phyloP scores from a whole-genome alignment of 2,888 invertebrate species.

The Andrena chrysosceles region DNA sequence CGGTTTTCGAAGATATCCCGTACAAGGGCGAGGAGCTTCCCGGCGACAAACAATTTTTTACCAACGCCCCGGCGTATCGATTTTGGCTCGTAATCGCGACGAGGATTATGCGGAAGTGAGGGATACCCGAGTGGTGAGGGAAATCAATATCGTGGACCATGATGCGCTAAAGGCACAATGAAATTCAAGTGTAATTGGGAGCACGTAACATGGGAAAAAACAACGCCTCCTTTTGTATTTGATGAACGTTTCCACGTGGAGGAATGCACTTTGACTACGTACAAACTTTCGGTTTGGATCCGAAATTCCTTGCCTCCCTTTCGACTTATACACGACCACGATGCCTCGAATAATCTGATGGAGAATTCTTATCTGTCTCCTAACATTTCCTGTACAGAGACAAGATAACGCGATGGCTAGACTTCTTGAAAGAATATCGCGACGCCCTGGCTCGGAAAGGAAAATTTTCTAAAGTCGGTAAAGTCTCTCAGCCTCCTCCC shows the following conservation, averaged over 20 bases:
- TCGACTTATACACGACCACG: not conserved
- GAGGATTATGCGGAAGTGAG: constrained; percentile 58
- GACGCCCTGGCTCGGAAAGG: not conserved
- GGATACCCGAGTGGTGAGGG: constrained; percentile 36
- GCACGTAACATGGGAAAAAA: no score
- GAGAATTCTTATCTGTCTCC: no score
- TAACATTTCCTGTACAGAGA: no score
- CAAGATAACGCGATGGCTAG: no score
- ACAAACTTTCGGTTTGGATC: not conserved
- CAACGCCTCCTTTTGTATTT: not conserved
- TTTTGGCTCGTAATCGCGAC: constrained; percentile 61
- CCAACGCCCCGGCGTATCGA: constrained; percentile 35
- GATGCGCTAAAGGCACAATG: constrained; percentile 28
- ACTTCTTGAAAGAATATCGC: not conserved
- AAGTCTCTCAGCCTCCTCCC: not conserved
- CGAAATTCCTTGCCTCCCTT: not conserved
- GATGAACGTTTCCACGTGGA: not conserved
- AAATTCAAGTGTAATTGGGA: constrained; percentile 38
- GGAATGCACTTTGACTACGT: not conserved
- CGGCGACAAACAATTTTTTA: constrained; percentile 52
- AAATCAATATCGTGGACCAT: constrained; percentile 51
- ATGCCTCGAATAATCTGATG: not conserved
- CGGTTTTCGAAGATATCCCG: constrained; percentile 13
- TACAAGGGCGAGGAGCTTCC: not conserved
- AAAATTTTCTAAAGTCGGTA: not conserved